These are phyloP conservation scores for honey bee (Apis mellifera) DNA, from an alignment of 1,140 invertebrate species.

Conservation along the genomic window DNA sequence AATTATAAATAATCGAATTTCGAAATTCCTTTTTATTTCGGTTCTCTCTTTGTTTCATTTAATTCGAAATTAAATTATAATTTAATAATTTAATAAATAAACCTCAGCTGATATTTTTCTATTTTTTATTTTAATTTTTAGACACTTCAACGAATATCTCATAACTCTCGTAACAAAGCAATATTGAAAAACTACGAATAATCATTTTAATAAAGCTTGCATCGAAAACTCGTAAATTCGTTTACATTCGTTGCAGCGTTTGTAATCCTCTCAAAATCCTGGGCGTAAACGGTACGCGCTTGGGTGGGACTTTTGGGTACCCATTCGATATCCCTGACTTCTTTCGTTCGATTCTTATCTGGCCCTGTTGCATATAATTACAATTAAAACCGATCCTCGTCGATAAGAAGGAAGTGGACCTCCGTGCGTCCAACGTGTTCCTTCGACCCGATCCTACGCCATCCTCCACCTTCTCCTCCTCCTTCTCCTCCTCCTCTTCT, in stretches of 20 bases:
- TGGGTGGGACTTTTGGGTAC: slow-evolving; percentile 71
- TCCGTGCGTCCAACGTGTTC: slow-evolving; percentile 41
- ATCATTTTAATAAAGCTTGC: not conserved
- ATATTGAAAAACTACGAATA: too few relatives aligned
- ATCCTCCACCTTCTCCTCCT: not conserved
- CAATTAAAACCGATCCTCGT: slow-evolving; percentile 81
- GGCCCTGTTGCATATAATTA: slow-evolving; percentile 78
- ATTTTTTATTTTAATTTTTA: too few relatives aligned
- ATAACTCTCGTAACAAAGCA: too few relatives aligned
- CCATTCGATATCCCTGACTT: slow-evolving; percentile 58
- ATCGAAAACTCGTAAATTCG: not conserved
- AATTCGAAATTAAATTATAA: too few relatives aligned
- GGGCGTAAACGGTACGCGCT: slow-evolving; percentile 80
- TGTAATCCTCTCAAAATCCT: slow-evolving; percentile 63
- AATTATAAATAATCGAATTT: too few relatives aligned
- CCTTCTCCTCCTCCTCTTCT: slow-evolving; percentile 22
- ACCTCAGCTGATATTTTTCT: too few relatives aligned
- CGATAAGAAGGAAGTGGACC: slow-evolving; percentile 69
- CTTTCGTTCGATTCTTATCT: slow-evolving; percentile 75
- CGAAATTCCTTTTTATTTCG: too few relatives aligned
- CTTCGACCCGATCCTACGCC: not conserved
- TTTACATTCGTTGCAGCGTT: slow-evolving; percentile 50
- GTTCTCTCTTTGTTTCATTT: too few relatives aligned
- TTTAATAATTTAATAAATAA: too few relatives aligned
- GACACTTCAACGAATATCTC: too few relatives aligned